Evolutionary conservation across 2,888 invertebrate genomes (phyloP).

Genomic region (Drosophila pseudotakahashii): DNA sequence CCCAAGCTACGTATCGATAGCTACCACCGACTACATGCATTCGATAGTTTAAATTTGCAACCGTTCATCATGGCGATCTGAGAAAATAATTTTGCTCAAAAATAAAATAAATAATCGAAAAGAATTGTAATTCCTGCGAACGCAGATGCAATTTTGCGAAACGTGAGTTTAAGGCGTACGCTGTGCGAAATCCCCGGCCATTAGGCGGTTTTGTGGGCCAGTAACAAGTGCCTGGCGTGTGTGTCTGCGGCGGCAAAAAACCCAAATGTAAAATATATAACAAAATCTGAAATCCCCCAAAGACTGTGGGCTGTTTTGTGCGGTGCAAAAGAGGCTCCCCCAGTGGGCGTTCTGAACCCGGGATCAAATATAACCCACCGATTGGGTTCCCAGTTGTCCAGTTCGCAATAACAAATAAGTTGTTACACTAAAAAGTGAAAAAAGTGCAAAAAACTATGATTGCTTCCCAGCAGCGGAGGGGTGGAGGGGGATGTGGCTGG

Average conservation of each 20-base stretch:
- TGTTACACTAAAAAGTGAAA: constrained; percentile 73
- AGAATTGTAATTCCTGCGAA: constrained; percentile 72
- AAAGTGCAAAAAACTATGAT: constrained; percentile 77
- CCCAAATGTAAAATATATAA: constrained; percentile 77
- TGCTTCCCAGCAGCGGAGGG: constrained; percentile 53
- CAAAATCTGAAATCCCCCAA: constrained; percentile 72
- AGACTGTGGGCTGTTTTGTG: constrained; percentile 39
- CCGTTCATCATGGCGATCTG: constrained; percentile 33
- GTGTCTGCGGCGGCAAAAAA: constrained; percentile 82
- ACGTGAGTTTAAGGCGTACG: constrained; percentile 59
- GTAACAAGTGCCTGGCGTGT: constrained; percentile 64
- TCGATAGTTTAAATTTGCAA: constrained; percentile 14
- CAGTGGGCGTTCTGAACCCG: constrained; percentile 53
- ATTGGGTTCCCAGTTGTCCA: constrained; percentile 39
- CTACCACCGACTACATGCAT: not conserved
- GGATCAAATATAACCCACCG: constrained; percentile 31
- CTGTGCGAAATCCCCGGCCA: constrained; percentile 32
- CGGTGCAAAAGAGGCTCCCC: constrained; percentile 56
- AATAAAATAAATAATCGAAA: constrained; percentile 75
- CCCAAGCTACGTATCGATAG: constrained; percentile 7
- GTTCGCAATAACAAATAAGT: constrained; percentile 72
- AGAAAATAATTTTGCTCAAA: constrained; percentile 54
- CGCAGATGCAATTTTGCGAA: constrained; percentile 65
- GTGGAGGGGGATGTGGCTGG: constrained; percentile 36
- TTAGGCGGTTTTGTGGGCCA: constrained; percentile 26